A percentile compares a stretch with the other conserved stretches of the same genome.
Evolutionary conservation across 2,113 vertebrate species (phyloP).

Genomic region (Microtus montanus): DNA sequence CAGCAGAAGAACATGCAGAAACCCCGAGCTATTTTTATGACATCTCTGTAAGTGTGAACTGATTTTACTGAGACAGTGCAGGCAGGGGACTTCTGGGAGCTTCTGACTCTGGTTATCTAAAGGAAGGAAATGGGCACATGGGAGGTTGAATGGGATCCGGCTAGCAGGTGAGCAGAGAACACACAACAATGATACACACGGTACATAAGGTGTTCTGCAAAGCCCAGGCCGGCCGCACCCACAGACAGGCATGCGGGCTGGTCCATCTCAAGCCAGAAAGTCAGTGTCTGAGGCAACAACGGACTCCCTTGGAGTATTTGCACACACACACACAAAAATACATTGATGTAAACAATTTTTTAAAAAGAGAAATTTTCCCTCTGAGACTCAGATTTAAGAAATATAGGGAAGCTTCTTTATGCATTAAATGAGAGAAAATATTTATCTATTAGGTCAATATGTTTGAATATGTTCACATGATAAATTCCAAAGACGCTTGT

Average conservation of each 20-base stretch:
- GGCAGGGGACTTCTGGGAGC: background rate
- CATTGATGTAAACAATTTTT: background rate
- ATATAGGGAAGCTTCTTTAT: background rate
- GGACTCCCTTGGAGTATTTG: background rate
- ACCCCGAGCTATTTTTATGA: background rate
- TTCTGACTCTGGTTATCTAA: background rate
- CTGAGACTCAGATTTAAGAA: background rate
- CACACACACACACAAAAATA: background rate
- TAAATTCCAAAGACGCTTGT: background rate
- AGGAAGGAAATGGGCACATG: background rate
- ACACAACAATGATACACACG: background rate
- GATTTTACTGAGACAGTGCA: background rate
- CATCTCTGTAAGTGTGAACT: slow-evolving; percentile 15
- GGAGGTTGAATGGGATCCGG: background rate
- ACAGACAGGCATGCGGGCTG: background rate
- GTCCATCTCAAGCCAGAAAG: background rate
- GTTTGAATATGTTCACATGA: background rate
- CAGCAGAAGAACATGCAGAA: background rate
- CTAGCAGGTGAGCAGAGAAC: background rate
- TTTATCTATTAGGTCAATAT: background rate
- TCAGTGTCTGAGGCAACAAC: background rate
- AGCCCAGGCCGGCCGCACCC: background rate
- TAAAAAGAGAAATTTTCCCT: background rate
- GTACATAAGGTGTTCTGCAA: background rate
- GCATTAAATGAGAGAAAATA: background rate